Conservation (phyloP, 2,113 vertebrate genomes). For the Thalassarche chlororhynchos region DNA sequence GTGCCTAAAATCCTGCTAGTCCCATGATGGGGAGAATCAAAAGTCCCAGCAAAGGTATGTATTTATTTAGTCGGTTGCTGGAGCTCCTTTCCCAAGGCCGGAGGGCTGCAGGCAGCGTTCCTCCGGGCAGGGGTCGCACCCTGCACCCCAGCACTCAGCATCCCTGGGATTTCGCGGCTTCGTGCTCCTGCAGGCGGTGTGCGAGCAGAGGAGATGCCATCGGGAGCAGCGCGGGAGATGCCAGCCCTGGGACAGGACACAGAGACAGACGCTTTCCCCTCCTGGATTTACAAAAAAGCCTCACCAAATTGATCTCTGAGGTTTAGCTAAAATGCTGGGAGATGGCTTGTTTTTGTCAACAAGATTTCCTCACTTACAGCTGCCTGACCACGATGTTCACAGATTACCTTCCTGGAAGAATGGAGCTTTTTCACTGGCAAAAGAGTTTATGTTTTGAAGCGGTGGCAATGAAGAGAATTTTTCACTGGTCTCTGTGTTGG, state of each 20-base stretch:
- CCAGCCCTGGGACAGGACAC: neutral
- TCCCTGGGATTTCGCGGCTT: neutral
- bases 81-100: neutral
- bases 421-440: neutral
- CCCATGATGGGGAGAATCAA: accelerated
- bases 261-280: accelerated
- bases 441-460: neutral
- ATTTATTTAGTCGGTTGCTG: neutral
- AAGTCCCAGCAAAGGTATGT: neutral
- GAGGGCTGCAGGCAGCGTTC: neutral
- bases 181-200: neutral
- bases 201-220: neutral
- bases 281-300: neutral
- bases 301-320: neutral
- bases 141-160: neutral
- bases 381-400: accelerated
- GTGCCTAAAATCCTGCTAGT: accelerated
- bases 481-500: neutral
- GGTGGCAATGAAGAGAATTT: neutral
- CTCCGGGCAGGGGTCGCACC: neutral
- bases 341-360: neutral
- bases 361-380: neutral
- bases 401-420: neutral
- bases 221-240: accelerated
- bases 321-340: neutral